Base-by-base conservation (phyloP, 2,113 vertebrate species). In the Salvelinus fontinalis region DNA sequence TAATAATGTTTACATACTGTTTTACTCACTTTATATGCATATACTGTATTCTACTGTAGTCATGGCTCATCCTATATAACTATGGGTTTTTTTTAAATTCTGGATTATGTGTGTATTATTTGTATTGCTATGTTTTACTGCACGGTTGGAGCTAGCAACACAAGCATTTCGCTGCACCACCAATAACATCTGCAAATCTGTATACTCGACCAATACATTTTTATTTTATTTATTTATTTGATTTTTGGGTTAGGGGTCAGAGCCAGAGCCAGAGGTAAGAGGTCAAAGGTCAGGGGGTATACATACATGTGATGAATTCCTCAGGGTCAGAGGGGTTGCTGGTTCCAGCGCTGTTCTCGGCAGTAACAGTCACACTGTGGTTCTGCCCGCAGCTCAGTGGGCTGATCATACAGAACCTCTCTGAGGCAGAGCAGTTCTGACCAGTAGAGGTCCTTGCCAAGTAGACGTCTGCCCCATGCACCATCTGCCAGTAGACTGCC, bases 301-400 rank as follows among this genome's bases (percentile, higher is more conserved):
- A 97, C 97, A 92, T 12, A 97, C 97, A 93, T 12, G 96, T 97
- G 39, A 90, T 89, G 72, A 96, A 93, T 66, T 84, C 76, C 54
- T 80, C 81, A 9, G 93, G 80, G 0, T 87, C 60, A 1, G 95
- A 89, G 3, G 96, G 94, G 16, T 29, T 70, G 83, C 95, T 98
- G 69, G 93, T 83, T 31, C 97, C 97, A 2, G 94, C 97, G 0
- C 87, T 79, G 13, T 97, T 97, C 20, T 83, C 75, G 8, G 97
- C 97, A 9, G 71, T 80, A 49, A 97, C 94, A 1, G 82, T 86
- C 67, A 98, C 49, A 0, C 86, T 78, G 76, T 95, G 93, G 54
- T 95, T 94, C 62, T 94, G 92, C 24, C 96, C 83, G 16, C 97
- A 98, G 3, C 77, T 88, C n/a, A 96, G 89, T 0, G 94, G 88